Percentiles rank a stretch among this genome's conserved stretches.
These are phyloP conservation scores for Meta bourneti DNA, from an alignment of 2,888 invertebrate genomes.

Conservation along the genomic window DNA sequence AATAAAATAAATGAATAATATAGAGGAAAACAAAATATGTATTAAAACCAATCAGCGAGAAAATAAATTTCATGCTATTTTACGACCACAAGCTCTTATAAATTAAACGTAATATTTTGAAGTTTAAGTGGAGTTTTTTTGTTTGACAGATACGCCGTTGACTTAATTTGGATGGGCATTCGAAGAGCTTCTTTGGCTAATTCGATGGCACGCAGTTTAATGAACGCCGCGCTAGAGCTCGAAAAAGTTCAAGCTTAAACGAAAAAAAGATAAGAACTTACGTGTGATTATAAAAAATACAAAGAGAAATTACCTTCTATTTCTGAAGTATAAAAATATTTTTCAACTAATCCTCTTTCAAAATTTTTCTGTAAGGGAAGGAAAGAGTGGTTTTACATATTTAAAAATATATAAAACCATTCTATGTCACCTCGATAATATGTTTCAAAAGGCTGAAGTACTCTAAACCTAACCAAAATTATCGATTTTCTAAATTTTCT, in stretches of 20 bases:
- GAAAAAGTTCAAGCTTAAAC: not conserved
- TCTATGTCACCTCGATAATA: too few species aligned
- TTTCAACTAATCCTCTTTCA: too few species aligned
- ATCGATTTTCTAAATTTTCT: too few species aligned
- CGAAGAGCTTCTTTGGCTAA: conserved; percentile 5
- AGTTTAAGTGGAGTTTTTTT: not conserved
- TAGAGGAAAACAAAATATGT: not conserved
- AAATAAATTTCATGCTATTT: not conserved
- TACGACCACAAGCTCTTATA: conserved; percentile 2
- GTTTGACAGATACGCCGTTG: not conserved
- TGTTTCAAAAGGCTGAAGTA: too few species aligned
- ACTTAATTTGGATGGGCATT: conserved; percentile 10
- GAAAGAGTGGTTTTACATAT: too few species aligned
- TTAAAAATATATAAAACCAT: too few species aligned
- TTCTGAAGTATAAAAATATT: too few species aligned
- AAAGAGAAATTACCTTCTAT: too few species aligned
- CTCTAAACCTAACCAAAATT: too few species aligned
- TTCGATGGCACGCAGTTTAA: not conserved
- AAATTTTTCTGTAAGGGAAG: too few species aligned
- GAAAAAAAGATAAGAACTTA: not conserved
- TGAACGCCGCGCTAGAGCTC: not conserved
- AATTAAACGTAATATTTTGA: conserved; percentile 15
- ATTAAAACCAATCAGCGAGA: not conserved
- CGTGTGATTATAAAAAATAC: not conserved
- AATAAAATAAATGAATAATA: not conserved